Conservation (phyloP, 2,113 vertebrate species). For the Phylloscopus whistleri region DNA sequence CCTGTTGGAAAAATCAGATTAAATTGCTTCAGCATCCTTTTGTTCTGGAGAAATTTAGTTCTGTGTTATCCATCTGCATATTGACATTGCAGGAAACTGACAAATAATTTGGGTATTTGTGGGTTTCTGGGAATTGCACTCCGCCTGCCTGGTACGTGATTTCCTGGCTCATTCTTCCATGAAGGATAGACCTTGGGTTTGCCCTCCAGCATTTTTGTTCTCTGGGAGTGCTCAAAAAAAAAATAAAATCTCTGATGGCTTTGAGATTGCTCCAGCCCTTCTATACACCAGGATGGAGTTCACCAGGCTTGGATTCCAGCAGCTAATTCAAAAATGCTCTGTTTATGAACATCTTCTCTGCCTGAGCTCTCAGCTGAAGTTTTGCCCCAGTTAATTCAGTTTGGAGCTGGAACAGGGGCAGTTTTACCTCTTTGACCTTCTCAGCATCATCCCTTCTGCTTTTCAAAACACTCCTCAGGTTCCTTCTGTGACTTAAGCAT, state of each 20-base stretch:
- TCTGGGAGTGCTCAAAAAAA: not conserved
- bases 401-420: not conserved
- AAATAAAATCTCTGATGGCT: not conserved
- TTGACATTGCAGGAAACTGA: not conserved
- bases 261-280: not conserved
- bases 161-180: not conserved
- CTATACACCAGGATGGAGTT: not conserved
- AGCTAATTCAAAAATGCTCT: not conserved
- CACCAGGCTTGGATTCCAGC: not conserved
- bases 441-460: not conserved
- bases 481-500: not conserved
- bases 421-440: not conserved
- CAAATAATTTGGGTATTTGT: not conserved
- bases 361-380: not conserved
- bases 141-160: not conserved
- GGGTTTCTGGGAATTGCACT: not conserved
- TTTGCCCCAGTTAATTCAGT: not conserved
- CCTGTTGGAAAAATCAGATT: not conserved
- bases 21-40: not conserved
- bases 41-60: not conserved
- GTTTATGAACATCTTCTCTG: not conserved
- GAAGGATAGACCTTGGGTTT: not conserved
- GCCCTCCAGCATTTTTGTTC: not conserved
- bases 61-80: not conserved
- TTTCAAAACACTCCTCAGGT: not conserved